These are phyloP conservation scores for Dasypus novemcinctus DNA, from an alignment of 2,113 vertebrate species.

Conservation along the genomic window DNA sequence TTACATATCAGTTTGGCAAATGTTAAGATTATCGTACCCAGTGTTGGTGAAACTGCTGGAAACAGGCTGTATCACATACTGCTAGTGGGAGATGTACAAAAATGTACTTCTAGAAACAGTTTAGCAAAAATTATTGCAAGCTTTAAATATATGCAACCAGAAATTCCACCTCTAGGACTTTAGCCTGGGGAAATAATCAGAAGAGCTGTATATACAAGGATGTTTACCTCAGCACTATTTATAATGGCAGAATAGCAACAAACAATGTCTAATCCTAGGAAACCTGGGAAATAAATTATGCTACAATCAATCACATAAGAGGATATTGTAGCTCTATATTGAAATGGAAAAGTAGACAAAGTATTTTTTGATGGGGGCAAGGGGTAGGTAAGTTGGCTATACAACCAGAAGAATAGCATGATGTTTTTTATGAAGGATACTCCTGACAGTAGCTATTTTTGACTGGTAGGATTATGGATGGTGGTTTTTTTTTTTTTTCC, in stretches of 20 bases:
- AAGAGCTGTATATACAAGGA: background rate
- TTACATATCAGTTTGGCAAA: background rate
- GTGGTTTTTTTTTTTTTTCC: background rate
- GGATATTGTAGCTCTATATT: background rate
- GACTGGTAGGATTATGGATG: background rate
- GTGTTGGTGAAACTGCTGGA: background rate
- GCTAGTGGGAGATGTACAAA: background rate
- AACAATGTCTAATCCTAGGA: background rate
- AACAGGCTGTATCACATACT: background rate
- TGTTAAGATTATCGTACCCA: background rate
- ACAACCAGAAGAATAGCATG: background rate
- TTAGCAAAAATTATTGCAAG: background rate
- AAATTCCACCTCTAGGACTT: background rate
- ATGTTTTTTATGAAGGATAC: conserved; percentile 12
- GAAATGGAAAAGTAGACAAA: background rate
- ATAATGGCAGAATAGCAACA: background rate
- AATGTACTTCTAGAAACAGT: background rate
- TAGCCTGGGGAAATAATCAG: background rate
- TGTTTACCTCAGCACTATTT: background rate
- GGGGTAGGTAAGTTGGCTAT: background rate
- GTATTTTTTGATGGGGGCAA: background rate
- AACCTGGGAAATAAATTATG: background rate
- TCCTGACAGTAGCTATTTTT: conserved; percentile 32
- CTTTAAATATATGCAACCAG: background rate
- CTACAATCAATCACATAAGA: conserved; percentile 1